Evolutionary conservation across 2,888 invertebrate genomes (phyloP).

Genomic region (Autographa gamma): DNA sequence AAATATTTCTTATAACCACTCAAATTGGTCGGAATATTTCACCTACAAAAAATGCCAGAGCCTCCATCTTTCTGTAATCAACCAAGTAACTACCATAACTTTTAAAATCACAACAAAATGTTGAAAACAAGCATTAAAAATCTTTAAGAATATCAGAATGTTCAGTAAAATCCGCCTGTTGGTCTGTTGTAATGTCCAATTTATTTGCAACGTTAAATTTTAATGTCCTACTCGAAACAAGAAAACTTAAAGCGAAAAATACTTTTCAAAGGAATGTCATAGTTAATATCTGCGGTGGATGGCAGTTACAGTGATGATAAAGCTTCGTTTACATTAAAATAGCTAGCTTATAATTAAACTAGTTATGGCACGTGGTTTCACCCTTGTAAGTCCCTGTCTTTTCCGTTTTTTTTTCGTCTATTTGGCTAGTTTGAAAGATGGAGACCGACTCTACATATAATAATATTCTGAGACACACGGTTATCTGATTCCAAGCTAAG

Average conservation of each 20-base stretch:
- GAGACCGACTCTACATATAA: no score
- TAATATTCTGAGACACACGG: no score
- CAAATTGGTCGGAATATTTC: no score
- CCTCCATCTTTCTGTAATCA: no score
- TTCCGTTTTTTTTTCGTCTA: no score
- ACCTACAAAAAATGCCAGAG: no score
- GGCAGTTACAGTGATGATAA: conserved; percentile 15
- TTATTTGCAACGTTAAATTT: conserved; percentile 42
- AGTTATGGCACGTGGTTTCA: background rate
- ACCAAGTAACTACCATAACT: no score
- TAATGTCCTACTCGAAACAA: conserved; percentile 49
- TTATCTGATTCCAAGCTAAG: no score
- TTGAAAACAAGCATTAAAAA: background rate
- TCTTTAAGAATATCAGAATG: background rate
- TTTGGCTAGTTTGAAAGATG: no score
- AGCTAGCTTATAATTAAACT: background rate
- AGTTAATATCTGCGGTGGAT: conserved; percentile 38
- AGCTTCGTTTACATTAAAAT: conserved; percentile 10
- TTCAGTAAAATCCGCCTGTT: background rate
- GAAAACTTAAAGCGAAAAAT: conserved; percentile 48
- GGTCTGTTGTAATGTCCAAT: conserved; percentile 38
- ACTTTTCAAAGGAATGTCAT: conserved; percentile 40
- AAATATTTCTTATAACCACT: no score
- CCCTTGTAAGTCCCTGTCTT: background rate
- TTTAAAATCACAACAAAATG: background rate